Evolutionary conservation across 1,140 invertebrate species (phyloP).

Genomic region (Sminthurinus signatus): DNA sequence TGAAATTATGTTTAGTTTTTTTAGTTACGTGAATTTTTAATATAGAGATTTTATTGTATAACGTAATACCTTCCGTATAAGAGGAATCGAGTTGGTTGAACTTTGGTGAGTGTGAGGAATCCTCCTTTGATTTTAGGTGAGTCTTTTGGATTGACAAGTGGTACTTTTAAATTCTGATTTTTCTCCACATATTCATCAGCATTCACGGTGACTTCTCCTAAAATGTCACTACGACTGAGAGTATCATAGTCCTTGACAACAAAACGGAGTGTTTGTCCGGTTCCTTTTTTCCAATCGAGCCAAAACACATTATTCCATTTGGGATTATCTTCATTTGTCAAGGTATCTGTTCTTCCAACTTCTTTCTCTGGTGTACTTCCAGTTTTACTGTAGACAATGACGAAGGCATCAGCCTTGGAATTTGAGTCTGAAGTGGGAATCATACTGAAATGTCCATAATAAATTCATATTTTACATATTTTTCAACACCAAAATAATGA

Average conservation of each 20-base stretch:
- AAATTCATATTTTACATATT: too few species aligned
- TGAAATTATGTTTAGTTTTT: background rate
- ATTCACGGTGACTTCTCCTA: conserved; percentile 22
- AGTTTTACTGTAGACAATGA: conserved; percentile 18
- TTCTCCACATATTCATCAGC: conserved; percentile 29
- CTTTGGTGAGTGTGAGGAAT: conserved; percentile 10
- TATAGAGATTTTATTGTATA: background rate
- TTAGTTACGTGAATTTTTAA: background rate
- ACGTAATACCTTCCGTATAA: conserved; percentile 22
- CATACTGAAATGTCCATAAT: conserved; percentile 4
- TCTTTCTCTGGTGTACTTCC: conserved; percentile 14
- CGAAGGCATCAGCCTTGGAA: conserved; percentile 17
- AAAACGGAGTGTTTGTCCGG: conserved; percentile 10
- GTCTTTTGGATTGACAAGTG: background rate
- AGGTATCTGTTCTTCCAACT: conserved; percentile 14
- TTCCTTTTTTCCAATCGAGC: conserved; percentile 28
- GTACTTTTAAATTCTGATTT: conserved; percentile 19
- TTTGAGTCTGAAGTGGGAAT: conserved; percentile 11
- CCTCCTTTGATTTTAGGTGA: conserved; percentile 17
- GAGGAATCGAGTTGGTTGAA: conserved; percentile 15
- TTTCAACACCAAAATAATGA: background rate
- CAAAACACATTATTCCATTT: conserved; percentile 26
- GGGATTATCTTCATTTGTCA: conserved; percentile 25
- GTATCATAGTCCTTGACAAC: conserved; percentile 15
- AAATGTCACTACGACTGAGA: conserved; percentile 9